These are phyloP conservation scores for Acipenser transmontanus DNA, from an alignment of 2,797 vertebrate genomes.

Conservation along the genomic window DNA sequence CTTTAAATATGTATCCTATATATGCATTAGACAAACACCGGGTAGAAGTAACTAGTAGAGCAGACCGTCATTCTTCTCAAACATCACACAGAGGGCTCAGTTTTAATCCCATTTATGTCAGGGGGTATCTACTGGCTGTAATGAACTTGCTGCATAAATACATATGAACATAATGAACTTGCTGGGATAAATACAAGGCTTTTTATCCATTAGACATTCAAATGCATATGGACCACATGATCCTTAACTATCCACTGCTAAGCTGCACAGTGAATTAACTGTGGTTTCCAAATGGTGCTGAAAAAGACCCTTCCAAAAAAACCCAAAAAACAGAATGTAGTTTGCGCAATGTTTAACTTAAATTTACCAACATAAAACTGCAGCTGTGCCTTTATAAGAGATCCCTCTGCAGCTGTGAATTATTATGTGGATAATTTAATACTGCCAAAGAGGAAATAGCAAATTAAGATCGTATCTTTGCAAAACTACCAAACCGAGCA, in stretches of 20 bases:
- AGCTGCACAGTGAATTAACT: constrained; percentile 33
- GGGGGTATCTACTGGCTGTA: constrained; percentile 13
- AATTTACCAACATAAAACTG: constrained; percentile 47
- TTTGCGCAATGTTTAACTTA: constrained; percentile 22
- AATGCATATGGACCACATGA: constrained; percentile 20
- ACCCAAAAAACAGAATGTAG: background rate
- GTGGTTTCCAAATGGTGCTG: constrained; percentile 38
- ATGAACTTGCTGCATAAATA: constrained; percentile 11
- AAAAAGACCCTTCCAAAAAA: constrained; percentile 17
- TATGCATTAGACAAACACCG: too few species aligned
- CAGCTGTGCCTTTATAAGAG: constrained; percentile 45
- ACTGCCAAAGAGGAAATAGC: constrained; percentile 54
- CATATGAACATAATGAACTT: too few species aligned
- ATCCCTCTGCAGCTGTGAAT: constrained; percentile 55
- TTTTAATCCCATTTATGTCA: constrained; percentile 12
- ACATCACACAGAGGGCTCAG: too few species aligned
- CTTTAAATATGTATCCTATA: too few species aligned
- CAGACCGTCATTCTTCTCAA: too few species aligned
- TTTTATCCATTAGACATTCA: constrained; percentile 23
- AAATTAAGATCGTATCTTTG: constrained; percentile 52
- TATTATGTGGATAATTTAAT: constrained; percentile 62
- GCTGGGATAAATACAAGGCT: constrained; percentile 1
- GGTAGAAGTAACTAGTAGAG: too few species aligned
- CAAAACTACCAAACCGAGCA: constrained; percentile 33
- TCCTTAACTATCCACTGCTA: constrained; percentile 23